phyloP scores from a whole-genome alignment of 2,888 invertebrate genomes.

The Spisula subtruncata region DNA sequence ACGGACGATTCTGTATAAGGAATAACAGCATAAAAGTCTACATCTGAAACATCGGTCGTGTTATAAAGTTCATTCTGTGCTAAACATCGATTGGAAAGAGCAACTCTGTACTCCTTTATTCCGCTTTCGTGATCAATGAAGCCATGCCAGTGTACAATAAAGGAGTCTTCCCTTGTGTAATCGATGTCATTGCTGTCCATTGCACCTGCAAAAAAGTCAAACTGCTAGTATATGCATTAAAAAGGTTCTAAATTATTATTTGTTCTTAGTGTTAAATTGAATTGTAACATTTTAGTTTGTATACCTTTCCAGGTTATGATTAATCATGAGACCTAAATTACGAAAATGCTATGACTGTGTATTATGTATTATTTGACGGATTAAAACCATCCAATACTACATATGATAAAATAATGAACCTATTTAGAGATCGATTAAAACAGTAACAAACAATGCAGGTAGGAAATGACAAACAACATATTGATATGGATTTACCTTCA shows the following conservation, averaged over 20 bases:
- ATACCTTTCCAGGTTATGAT: no score
- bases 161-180: constrained; percentile 63
- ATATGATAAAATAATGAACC: neutral
- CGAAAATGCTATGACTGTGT: no score
- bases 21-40: constrained; percentile 6
- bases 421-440: neutral
- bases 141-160: constrained; percentile 72
- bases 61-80: constrained; percentile 29
- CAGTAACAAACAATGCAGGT: no score
- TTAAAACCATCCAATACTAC: neutral
- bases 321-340: no score
- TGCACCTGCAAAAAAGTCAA: constrained; percentile 36
- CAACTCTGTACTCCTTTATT: constrained; percentile 69
- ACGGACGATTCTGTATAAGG: constrained; percentile 24
- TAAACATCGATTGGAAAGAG: constrained; percentile 53
- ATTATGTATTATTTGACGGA: no score
- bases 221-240: neutral
- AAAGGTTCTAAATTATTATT: no score
- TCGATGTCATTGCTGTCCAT: constrained; percentile 72
- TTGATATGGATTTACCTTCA: constrained; percentile 51
- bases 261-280: no score
- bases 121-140: constrained; percentile 80
- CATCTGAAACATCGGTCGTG: neutral
- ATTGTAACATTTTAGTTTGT: no score
- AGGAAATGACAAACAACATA: neutral